Evolutionary conservation across 2,888 invertebrate genomes (phyloP), one percentile per base, ranked within the genome.

Genomic region (Cactoblastis cactorum): DNA sequence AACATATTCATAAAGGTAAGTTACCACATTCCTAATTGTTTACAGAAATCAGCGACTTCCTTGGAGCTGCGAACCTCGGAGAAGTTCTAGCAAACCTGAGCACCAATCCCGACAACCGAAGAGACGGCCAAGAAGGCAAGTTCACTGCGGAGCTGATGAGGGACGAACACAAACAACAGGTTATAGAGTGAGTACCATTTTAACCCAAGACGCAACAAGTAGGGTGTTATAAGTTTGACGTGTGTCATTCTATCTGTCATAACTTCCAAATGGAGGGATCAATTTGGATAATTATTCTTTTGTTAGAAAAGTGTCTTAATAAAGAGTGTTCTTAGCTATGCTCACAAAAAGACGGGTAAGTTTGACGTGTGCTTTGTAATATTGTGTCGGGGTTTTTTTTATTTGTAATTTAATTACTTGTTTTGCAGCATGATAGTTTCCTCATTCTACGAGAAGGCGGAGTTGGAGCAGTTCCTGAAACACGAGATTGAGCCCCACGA

Each of bases 401-500:
- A n/a, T n/a, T n/a, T n/a, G n/a, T n/a, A n/a, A n/a, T n/a, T n/a
- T n/a, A n/a, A 33, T 45, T 14, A 5, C 33, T 34, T 33, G 32
- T 1, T 18, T 52, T 57, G 24, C 75, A 96, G 96, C 52, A 96
- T 96, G 83, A 94, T 97, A 54, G 94, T 95, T 0, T 92, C 94
- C 3, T 96, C 96, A 71, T 97, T 97, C 82, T 95, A 95, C 77
- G 92, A 92, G 67, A 97, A 96, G 80, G 96, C 96, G 0, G 96
- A 97, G 71, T 72, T 97, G 62, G 97, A 97, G 69, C 92, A 93
- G 70, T 96, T 94, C 92, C 74, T 96, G 12, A 92, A 93, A 56
- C 93, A 94, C 1, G 92, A 93, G 53, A 93, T 96, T 14, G 80
- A 90, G 6, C 88, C 91, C 4, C 77, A 85, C 0, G 95, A 96